phyloP scores from a whole-genome alignment of 2,888 invertebrate genomes.

The Napeogenes inachia region DNA sequence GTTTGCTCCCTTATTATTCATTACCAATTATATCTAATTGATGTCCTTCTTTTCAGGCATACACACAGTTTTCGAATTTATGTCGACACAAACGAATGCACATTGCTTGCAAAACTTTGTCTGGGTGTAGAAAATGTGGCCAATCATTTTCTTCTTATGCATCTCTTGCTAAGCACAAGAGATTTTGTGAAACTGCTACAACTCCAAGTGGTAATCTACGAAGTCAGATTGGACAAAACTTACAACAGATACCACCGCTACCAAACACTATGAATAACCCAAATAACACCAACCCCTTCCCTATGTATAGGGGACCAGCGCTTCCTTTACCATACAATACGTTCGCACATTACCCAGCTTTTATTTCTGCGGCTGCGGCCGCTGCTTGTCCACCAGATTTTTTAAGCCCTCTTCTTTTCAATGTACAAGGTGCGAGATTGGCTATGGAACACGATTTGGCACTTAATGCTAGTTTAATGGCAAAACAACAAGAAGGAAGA shows the following conservation, averaged over 20 bases:
- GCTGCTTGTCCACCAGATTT: constrained; percentile 77
- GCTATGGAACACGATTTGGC: constrained; percentile 74
- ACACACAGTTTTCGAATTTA: constrained; percentile 99
- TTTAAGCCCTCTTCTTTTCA: constrained; percentile 81
- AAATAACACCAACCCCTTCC: constrained; percentile 79
- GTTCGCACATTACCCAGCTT: constrained; percentile 78
- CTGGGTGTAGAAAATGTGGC: constrained; percentile 96
- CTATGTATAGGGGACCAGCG: constrained; percentile 83
- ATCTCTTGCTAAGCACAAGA: constrained; percentile 95
- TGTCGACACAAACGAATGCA: constrained; percentile 99
- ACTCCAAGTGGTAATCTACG: constrained; percentile 67
- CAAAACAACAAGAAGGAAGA: constrained; percentile 68
- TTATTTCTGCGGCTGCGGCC: constrained; percentile 71
- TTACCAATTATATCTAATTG: constrained; percentile 5
- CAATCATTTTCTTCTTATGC: constrained; percentile 95
- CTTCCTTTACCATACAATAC: constrained; percentile 81
- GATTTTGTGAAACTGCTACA: constrained; percentile 93
- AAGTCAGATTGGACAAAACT: constrained; percentile 63
- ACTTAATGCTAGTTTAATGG: constrained; percentile 72
- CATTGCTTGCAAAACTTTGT: constrained; percentile 94
- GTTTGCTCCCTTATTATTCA: not conserved
- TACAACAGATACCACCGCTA: constrained; percentile 61
- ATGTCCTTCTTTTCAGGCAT: constrained; percentile 80
- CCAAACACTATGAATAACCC: constrained; percentile 68
- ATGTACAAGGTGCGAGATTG: constrained; percentile 73